Evolutionary conservation across 1,140 invertebrate species (phyloP), one percentile per base, ranked within the genome.

Genomic region (Nasonia giraulti): DNA sequence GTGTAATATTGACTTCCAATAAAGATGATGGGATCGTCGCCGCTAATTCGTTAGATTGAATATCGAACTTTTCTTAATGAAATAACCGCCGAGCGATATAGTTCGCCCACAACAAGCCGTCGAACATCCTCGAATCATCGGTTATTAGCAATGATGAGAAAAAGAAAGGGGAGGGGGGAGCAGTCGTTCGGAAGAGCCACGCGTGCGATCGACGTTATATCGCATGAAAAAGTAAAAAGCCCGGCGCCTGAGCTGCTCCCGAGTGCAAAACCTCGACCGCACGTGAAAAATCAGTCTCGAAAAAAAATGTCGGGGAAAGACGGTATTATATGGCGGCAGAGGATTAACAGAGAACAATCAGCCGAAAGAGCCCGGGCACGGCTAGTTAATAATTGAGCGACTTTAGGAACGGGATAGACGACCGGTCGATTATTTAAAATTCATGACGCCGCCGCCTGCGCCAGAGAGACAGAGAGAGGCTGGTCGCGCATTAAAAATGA

Each of bases 401-500:
- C 44, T 27, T 27, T n/a, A 47, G 74, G 44, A n/a, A n/a, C 4
- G 17, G 14, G 20, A 20, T 76, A 40, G 17, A 40, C 37, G 12
- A n/a, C 2, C 31, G 73, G 40, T 50, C 20, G 44, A 76, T 76
- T 47, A 76, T 76, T 76, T 14, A 76, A 76, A 76, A 76, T 76
- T 23, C n/a, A 76, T 20, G 73, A 17, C 11, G 73, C 73, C 1
- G 12, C 17, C 5, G 33, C 33, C 33, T 20, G 20, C 6, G 20
- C n/a, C 20, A 62, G 20, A 7, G 20, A 62, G 55, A 6, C 20
- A 62, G 55, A 62, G 55, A 10, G 8, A 47, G 33, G 2, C 0
- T 11, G 8, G 74, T 50, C 44, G 11, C 7, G 40, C 37, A 50
- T 76, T 47, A 50, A 76, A 76, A 50, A 76, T 76, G 31, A 47